Conservation (phyloP, 2,797 vertebrate genomes). For the Calcarius lapponicus region DNA sequence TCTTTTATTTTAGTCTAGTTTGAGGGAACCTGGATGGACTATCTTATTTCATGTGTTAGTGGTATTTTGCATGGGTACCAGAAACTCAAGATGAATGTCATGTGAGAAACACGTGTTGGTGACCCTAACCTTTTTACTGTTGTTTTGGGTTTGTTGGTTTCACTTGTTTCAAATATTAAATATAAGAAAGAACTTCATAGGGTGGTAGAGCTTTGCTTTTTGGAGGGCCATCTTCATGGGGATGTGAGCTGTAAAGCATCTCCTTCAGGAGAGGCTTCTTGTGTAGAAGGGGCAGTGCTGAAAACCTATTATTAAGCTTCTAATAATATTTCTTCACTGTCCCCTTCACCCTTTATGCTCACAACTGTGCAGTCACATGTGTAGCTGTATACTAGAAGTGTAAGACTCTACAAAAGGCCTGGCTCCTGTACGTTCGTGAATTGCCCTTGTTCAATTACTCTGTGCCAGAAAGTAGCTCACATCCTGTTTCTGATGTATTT, state of each 20-base stretch:
- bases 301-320: constrained; percentile 7
- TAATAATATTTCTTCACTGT: constrained; percentile 30
- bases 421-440: neutral
- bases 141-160: neutral
- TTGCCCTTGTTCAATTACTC: constrained; percentile 55
- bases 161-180: neutral
- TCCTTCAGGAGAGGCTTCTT: neutral
- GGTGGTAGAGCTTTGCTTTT: neutral
- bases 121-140: neutral
- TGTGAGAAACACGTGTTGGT: neutral
- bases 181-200: neutral
- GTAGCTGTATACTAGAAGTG: neutral
- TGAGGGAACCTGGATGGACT: neutral
- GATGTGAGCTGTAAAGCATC: neutral
- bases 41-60: neutral
- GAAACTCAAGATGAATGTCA: neutral
- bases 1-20: constrained; percentile 11
- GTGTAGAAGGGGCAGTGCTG: neutral
- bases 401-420: constrained; percentile 42
- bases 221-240: fast-evolving
- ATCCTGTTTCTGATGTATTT: constrained; percentile 54
- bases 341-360: constrained; percentile 35
- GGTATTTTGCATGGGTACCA: neutral
- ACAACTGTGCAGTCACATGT: constrained; percentile 16
- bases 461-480: constrained; percentile 43